phyloP scores from a whole-genome alignment of 2,888 invertebrate species.

The Drosophila ezoana region DNA sequence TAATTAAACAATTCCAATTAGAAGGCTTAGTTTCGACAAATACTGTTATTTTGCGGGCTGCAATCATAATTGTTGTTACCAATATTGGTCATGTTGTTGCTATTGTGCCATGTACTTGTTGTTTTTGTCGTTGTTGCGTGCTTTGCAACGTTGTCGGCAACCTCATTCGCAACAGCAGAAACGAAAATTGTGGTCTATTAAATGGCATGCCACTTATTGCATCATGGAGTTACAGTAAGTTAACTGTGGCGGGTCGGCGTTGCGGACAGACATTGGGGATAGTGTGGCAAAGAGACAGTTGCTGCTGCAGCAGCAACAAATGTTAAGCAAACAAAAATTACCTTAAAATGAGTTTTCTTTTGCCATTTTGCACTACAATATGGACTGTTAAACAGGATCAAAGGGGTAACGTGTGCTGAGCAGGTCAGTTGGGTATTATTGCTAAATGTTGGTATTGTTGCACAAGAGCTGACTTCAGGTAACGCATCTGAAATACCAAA shows the following conservation, averaged over 20 bases:
- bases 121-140: constrained; percentile 27
- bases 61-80: constrained; percentile 33
- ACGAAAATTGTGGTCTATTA: constrained; percentile 67
- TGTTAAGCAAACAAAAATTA: constrained; percentile 31
- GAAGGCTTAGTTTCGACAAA: constrained; percentile 27
- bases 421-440: constrained; percentile 1
- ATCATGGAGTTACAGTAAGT: constrained; percentile 34
- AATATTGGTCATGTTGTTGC: constrained; percentile 12
- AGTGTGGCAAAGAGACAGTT: constrained; percentile 27
- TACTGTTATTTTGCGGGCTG: constrained; percentile 13
- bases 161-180: constrained; percentile 40
- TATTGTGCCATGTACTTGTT: constrained; percentile 4
- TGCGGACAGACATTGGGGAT: not conserved
- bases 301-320: constrained; percentile 35
- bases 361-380: constrained; percentile 19
- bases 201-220: constrained; percentile 69
- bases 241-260: not conserved
- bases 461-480: constrained; percentile 19
- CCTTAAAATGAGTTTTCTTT: constrained; percentile 51
- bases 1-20: constrained; percentile 26
- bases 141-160: constrained; percentile 26
- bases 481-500: constrained; percentile 28
- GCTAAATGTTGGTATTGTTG: constrained; percentile 27
- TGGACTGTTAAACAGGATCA: constrained; percentile 2
- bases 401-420: not conserved